Evolutionary conservation across 1,140 invertebrate genomes (phyloP), one percentile per base, ranked within the genome.

Genomic region (Nasonia longicornis): DNA sequence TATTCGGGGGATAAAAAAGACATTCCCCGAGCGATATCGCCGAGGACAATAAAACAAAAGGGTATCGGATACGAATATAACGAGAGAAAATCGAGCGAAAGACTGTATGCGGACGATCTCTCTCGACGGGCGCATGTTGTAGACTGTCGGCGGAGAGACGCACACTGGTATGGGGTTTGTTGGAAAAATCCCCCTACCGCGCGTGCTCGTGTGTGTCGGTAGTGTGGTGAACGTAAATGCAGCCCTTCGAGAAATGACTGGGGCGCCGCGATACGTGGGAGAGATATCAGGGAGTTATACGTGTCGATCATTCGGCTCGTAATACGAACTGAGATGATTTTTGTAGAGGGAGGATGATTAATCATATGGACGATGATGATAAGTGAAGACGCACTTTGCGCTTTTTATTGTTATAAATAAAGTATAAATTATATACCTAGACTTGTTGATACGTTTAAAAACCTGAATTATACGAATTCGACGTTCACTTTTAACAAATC

Each of bases 11-110:
- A 67, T 78, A 42, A 64, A 69, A 76, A 76, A 38, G 52, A 76
- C 29, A 76, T 63, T 42, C 69, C 35, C 69, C 20, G 20, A 31
- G 14, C 11, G 35, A 42, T 26, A 26, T 26, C 26, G 52, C 52
- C 16, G 14, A 3, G 35, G 69, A 71, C 69, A n/a, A 42, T 71
- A 71, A 71, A 71, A 71, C 69, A 38, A 71, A 71, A 42, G 14
- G 48, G 16, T 52, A 45, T 26, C 26, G 11, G 45, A 12, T 48
- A 58, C 52, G 6, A 58, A 58, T 58, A 58, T 67, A 67, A 14
- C 29, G 26, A 67, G 29, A 67, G 10, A n/a, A 67, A 29, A 31
- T 67, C 64, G 64, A 67, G 22, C 22, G 26, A 67, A 29, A 67
- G 12, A 52, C 48, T 52, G 11, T 52, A 52, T 52, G 26, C 26